Percentiles rank a stretch among this genome's conserved stretches.
Conservation (phyloP, 2,797 vertebrate species). For the Labroides dimidiatus region DNA sequence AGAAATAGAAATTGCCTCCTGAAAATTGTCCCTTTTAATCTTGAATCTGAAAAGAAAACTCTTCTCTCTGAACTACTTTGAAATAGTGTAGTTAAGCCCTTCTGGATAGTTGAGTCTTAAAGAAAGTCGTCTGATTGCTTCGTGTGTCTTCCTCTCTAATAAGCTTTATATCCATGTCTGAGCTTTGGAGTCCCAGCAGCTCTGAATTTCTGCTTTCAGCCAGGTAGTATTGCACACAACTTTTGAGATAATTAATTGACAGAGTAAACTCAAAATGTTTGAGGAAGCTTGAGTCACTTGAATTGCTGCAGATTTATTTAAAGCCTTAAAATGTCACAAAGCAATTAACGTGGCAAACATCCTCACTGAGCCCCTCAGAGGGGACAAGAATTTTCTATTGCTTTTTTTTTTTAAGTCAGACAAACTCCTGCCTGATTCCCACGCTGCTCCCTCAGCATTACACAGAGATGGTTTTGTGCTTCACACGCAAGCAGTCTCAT, state of each 20-base stretch:
- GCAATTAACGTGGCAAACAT: conserved; percentile 62
- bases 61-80: conserved; percentile 38
- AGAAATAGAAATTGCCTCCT: conserved; percentile 64
- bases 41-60: conserved; percentile 53
- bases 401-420: conserved; percentile 33
- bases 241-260: conserved; percentile 61
- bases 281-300: conserved; percentile 36
- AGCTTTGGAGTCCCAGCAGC: conserved; percentile 27
- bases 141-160: conserved; percentile 49
- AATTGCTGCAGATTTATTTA: conserved; percentile 52
- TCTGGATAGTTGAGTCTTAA: conserved; percentile 47
- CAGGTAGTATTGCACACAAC: conserved; percentile 43
- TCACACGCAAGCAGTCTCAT: conserved; percentile 49
- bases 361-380: conserved; percentile 29
- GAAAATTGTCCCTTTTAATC: conserved; percentile 60
- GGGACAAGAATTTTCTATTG: conserved; percentile 20
- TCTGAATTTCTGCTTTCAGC: conserved; percentile 38
- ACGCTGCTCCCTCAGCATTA: conserved; percentile 23
- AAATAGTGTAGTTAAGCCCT: conserved; percentile 51
- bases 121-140: conserved; percentile 51
- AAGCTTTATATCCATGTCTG: conserved; percentile 53
- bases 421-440: conserved; percentile 52
- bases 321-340: conserved; percentile 57
- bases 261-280: conserved; percentile 58
- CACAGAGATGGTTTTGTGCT: conserved; percentile 23